Base-by-base conservation (phyloP, 2,888 invertebrate genomes). In the Lydus trimaculatus region DNA sequence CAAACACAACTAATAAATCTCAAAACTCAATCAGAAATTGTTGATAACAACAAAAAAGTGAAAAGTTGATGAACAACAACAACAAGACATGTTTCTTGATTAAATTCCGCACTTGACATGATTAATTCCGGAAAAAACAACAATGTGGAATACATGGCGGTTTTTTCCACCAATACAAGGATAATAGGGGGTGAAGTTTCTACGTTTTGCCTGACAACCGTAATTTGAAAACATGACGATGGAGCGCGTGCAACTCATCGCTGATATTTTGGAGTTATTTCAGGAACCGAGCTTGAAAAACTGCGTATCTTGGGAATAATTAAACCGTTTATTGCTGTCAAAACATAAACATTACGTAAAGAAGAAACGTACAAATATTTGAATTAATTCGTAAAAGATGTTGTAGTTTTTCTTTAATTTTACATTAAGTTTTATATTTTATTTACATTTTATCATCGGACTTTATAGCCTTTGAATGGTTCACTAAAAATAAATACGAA, bases 11-110 rank as follows among this genome's bases (percentile, higher is more conserved):
- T 48, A 48, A 52, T 52, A 52, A 52, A 52, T 52, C 13, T 25
- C 13, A 11, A 52, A 13, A 13, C 11, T 23, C 52, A 52, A 52
- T 52, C 52, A 52, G 52, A 52, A 52, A 25, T 52, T 23, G 23
- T 25, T 23, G 52, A 28, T 28, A 4, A 23, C 20, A 8, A 20
- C 9, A 52, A 52, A 52, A 52, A 52, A 23, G 52, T 13, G 52
- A 52, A 52, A 52, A 52, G 23, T 52, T 52, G 52, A 52, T 23
- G 20, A n/a, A n/a, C n/a, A 52, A 52, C 52, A 48, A 9, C 48
- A 52, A 52, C 25, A 52, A 23, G 13, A 25, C 52, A 52, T 48
- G 20, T 20, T 20, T 48, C 48, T 48, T 48, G 48, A 48, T 48
- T 48, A 48, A 48, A 48, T 20, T 48, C 48, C 52, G 52, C 13